Evolutionary conservation across 2,797 vertebrate species (phyloP).

Genomic region (Columba guinea): DNA sequence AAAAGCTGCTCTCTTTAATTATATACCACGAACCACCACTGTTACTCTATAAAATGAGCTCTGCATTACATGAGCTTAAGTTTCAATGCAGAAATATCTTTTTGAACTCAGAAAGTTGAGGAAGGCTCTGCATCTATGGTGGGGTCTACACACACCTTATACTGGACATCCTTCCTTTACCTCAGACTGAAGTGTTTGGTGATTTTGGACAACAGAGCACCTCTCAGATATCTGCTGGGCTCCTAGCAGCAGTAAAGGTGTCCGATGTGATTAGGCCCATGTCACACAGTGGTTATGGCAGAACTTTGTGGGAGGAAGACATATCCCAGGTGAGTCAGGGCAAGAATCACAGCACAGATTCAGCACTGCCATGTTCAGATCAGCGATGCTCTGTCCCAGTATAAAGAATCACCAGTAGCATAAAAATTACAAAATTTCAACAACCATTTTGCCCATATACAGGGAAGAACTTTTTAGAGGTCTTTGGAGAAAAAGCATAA

Average conservation of each 20-base stretch:
- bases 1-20: not conserved
- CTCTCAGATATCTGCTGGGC: not conserved
- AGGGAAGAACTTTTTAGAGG: not conserved
- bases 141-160: rapidly evolving
- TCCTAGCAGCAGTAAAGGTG: not conserved
- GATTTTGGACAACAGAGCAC: not conserved
- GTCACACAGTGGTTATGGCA: not conserved
- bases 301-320: not conserved
- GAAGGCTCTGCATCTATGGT: not conserved
- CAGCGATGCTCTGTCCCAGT: not conserved
- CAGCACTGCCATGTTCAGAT: not conserved
- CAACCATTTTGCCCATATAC: not conserved
- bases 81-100: not conserved
- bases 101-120: not conserved
- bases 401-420: not conserved
- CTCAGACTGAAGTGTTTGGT: not conserved
- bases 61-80: not conserved
- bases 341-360: not conserved
- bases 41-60: not conserved
- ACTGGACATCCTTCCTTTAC: not conserved
- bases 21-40: not conserved
- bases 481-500: not conserved
- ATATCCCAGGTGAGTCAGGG: not conserved
- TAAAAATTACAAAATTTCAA: not conserved
- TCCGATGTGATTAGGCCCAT: not conserved